A percentile compares a stretch with the other conserved stretches of the same genome.
phyloP scores from a whole-genome alignment of 2,113 vertebrate genomes.

The Nothobranchius furzeri region DNA sequence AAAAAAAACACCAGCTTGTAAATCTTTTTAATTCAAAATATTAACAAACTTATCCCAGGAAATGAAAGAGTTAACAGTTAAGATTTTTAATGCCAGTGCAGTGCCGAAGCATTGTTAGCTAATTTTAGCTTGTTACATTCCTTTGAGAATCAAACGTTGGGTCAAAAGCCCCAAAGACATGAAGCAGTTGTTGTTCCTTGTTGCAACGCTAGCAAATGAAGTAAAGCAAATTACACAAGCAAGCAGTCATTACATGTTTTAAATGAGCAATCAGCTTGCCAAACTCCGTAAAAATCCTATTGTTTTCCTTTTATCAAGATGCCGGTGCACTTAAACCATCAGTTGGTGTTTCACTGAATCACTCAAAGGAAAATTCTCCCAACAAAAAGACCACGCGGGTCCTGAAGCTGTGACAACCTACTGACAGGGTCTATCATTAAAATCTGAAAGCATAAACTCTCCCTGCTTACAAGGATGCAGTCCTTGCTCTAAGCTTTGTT shows the following conservation, averaged over 20 bases:
- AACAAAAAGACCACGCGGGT: slow-evolving; percentile 8
- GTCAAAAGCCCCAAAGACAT: background rate
- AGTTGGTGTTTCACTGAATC: background rate
- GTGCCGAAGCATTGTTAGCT: background rate
- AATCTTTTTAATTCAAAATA: no score
- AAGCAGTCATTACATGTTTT: background rate
- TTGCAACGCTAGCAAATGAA: background rate
- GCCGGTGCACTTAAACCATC: background rate
- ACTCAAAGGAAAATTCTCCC: background rate
- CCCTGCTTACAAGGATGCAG: background rate
- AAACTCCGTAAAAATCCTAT: background rate
- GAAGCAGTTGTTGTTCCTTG: background rate
- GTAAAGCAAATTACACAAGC: background rate
- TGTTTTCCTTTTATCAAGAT: background rate
- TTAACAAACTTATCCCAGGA: no score
- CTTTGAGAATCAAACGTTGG: background rate
- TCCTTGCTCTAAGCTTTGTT: background rate
- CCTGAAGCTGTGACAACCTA: slow-evolving; percentile 19
- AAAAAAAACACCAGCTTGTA: no score
- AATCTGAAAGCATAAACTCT: slow-evolving; percentile 10
- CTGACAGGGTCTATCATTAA: slow-evolving; percentile 23
- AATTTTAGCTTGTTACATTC: background rate
- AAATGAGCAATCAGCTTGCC: background rate
- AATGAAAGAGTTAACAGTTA: no score
- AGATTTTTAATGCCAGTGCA: no score